These are phyloP conservation scores for Ptilonorhynchus violaceus DNA, from an alignment of 2,113 vertebrate genomes.

Conservation along the genomic window DNA sequence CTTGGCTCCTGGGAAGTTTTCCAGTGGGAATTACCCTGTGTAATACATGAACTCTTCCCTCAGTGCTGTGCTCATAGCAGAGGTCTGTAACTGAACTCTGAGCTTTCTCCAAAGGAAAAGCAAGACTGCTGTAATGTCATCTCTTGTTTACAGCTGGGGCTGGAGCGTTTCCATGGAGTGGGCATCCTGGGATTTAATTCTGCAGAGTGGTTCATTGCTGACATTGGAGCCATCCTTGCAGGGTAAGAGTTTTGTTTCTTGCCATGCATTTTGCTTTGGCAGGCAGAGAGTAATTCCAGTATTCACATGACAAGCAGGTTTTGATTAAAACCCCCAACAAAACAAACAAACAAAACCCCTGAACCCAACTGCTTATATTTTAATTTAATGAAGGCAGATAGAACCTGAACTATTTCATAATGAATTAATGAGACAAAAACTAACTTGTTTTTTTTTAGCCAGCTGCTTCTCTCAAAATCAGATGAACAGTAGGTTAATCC, in stretches of 20 bases:
- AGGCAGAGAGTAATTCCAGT: not conserved
- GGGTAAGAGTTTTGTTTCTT: constrained; percentile 77
- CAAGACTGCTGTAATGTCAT: not conserved
- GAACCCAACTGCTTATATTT: not conserved
- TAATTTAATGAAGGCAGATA: not conserved
- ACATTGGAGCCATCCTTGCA: constrained; percentile 86
- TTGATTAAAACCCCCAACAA: not conserved
- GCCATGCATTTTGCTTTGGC: not conserved
- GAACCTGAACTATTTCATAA: not conserved
- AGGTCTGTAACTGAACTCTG: not conserved
- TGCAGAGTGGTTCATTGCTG: constrained; percentile 85
- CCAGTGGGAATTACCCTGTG: fast-evolving
- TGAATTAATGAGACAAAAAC: not conserved
- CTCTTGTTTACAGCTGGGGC: constrained; percentile 81
- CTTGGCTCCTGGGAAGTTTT: not conserved
- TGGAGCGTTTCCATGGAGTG: constrained; percentile 87
- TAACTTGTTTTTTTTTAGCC: not conserved
- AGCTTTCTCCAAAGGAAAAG: not conserved
- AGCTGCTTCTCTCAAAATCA: not conserved
- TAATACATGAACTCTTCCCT: not conserved
- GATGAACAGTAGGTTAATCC: not conserved
- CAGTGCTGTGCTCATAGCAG: not conserved
- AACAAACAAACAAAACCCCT: fast-evolving
- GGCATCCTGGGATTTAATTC: constrained; percentile 95
- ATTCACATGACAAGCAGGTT: not conserved